Evolutionary conservation across 2,113 vertebrate species (phyloP), one percentile per base, ranked within the genome.

Genomic region (Cranoglanis bouderius): DNA sequence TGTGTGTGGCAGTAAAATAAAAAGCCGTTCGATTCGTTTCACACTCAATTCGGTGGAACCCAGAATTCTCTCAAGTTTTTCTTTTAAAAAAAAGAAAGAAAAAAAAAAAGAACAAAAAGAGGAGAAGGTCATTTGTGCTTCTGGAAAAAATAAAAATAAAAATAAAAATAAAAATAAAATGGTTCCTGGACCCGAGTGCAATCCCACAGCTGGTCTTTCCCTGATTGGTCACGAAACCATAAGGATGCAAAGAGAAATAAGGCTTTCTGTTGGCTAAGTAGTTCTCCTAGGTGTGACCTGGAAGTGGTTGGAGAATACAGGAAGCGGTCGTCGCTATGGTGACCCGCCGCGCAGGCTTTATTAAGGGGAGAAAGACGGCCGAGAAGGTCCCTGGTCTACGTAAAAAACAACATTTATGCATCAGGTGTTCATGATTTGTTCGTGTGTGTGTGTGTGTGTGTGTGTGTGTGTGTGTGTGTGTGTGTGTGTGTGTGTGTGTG

Each of bases 201-300:
- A 74, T 82, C 85, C 67, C 53, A 75, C 84, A 87, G 80, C 85
- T 88, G 77, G 81, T 89, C 87, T 90, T 92, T 89, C 90, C 91
- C 87, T 87, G 89, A 91, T 86, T 89, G 83, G 80, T 90, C 83
- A 57, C 6, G 35, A 82, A 78, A 77, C 84, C 81, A 29, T 57
- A 81, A 70, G 53, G 18, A 85, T 63, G 32, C 13, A 63, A 49
- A 9, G 75, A 80, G 57, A 72, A 77, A 85, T 90, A 86, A 92
- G 87, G 87, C 89, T 89, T 90, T 74, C 35, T 67, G 81, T 32
- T 84, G 88, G 82, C 53, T 87, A 89, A 77, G 65, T 21, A 55
- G 78, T 51, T 86, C 63, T 75, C 13, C 59, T 40, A 29, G n/a
- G 55, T 57, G 87, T n/a, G 57, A 75, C 38, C 35, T 61, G 87